Percentiles rank a stretch among this genome's conserved stretches.
Conservation (phyloP, 2,113 vertebrate genomes). For the Tyrannus savana region DNA sequence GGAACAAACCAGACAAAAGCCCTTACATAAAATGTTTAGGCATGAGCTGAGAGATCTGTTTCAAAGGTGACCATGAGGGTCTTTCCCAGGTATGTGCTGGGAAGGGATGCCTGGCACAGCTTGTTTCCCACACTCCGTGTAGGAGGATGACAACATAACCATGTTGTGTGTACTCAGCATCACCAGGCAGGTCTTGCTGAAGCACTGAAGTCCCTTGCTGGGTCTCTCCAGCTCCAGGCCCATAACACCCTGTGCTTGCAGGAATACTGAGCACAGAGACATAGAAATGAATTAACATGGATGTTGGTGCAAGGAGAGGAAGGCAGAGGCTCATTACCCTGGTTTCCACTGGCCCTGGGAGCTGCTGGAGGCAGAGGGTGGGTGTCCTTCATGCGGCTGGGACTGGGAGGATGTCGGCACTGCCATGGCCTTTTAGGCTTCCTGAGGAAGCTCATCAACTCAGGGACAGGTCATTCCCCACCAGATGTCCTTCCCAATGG, state of each 20-base stretch:
- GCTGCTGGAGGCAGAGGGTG: neutral
- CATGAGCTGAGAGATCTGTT: neutral
- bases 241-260: rapidly evolving
- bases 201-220: neutral
- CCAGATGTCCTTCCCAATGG: neutral
- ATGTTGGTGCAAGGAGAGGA: neutral
- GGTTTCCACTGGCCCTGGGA: rapidly evolving
- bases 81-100: neutral
- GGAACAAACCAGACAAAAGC: rapidly evolving
- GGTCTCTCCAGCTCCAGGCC: neutral
- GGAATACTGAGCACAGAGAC: neutral
- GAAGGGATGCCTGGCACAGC: neutral
- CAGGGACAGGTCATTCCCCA: neutral
- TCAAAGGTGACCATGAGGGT: rapidly evolving
- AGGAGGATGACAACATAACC: neutral
- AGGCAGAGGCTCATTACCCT: neutral
- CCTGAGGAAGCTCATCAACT: neutral
- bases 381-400: neutral
- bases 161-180: neutral
- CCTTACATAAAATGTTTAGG: neutral
- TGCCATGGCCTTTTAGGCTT: too few species aligned
- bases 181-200: neutral
- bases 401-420: neutral
- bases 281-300: rapidly evolving
- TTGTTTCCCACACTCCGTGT: neutral